Percentiles rank a stretch among this genome's conserved stretches.
phyloP scores from a whole-genome alignment of 2,888 invertebrate species.

The Xestobium rufovillosum region DNA sequence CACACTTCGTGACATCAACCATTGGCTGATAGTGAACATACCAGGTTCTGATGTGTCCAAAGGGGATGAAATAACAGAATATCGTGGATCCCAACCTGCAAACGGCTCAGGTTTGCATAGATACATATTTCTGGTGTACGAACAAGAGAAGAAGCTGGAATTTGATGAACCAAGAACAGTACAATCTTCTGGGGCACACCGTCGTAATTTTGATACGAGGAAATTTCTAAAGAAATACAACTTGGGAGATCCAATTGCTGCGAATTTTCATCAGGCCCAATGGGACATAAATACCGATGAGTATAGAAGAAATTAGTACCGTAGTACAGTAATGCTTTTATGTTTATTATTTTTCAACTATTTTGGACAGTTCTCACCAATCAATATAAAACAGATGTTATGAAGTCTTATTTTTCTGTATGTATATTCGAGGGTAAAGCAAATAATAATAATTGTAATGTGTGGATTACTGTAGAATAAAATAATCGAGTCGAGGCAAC shows the following conservation, averaged over 20 bases:
- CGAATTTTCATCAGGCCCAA: constrained; percentile 54
- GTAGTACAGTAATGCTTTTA: no score
- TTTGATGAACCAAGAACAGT: no score
- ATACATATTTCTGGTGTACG: constrained; percentile 62
- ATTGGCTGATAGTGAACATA: constrained; percentile 73
- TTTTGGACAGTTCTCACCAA: no score
- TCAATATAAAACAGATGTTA: no score
- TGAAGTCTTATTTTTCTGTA: no score
- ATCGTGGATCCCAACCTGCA: constrained; percentile 62
- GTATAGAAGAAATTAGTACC: no score
- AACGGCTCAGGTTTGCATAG: constrained; percentile 65
- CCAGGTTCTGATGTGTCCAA: constrained; percentile 53
- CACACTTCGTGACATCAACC: constrained; percentile 64
- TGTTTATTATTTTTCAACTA: no score
- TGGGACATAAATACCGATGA: constrained; percentile 43
- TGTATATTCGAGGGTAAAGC: no score
- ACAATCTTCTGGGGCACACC: constrained; percentile 41
- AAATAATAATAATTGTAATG: no score
- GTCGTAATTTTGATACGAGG: constrained; percentile 47
- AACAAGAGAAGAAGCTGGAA: constrained; percentile 51
- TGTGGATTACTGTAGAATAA: no score
- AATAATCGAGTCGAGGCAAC: no score
- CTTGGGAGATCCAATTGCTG: constrained; percentile 53
- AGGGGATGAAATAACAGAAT: constrained; percentile 59
- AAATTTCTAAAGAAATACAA: constrained; percentile 53